Evolutionary conservation across 1,140 invertebrate species (phyloP).

Genomic region (Megalonaias nervosa): DNA sequence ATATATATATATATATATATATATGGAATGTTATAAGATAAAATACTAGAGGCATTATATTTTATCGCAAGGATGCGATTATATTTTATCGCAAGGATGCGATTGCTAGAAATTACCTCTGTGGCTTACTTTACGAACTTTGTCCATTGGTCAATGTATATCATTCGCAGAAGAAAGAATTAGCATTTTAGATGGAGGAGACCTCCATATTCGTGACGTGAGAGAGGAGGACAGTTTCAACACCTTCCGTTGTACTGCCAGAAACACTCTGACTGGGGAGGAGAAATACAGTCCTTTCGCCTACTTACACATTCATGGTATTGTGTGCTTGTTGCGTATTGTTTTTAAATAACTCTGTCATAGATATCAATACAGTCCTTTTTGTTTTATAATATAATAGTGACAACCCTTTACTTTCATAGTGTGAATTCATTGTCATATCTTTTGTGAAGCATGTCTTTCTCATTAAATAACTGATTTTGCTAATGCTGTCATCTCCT

Average conservation of each 20-base stretch:
- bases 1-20: no score
- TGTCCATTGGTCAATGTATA: neutral
- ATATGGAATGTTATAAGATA: no score
- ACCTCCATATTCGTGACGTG: conserved; percentile 64
- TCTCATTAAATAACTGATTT: no score
- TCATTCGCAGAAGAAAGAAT: conserved; percentile 55
- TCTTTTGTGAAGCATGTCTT: no score
- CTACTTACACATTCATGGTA: conserved; percentile 93
- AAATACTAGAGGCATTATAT: no score
- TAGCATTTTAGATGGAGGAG: conserved; percentile 59
- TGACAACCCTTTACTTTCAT: no score
- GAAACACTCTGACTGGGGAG: conserved; percentile 93
- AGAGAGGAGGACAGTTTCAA: conserved; percentile 57
- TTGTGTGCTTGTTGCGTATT: conserved; percentile 68
- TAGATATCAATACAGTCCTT: no score
- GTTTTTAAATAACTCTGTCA: no score
- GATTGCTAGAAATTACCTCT: neutral
- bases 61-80: neutral
- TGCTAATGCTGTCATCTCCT: no score
- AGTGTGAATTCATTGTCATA: no score
- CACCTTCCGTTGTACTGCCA: conserved; percentile 91
- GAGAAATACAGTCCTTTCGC: conserved; percentile 93
- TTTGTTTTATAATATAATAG: no score
- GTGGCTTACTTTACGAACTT: neutral
- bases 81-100: neutral